Conservation (phyloP, 1,140 invertebrate species). For the Cecropterus lyciades region DNA sequence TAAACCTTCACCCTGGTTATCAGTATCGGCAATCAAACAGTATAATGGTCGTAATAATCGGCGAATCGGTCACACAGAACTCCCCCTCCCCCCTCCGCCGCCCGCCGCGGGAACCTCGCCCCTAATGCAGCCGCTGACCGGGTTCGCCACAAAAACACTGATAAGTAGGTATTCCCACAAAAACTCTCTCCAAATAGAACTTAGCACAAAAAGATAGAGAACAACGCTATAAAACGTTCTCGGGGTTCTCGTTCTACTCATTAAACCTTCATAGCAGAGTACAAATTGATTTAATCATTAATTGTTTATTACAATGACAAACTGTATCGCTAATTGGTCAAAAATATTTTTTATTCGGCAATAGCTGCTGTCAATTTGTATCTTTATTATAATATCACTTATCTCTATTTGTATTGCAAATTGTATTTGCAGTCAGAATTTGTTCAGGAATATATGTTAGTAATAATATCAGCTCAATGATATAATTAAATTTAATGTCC, state of each 20-base stretch:
- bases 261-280: too few relatives aligned
- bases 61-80: background rate
- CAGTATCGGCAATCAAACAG: background rate
- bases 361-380: too few relatives aligned
- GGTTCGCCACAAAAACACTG: background rate
- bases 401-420: too few relatives aligned
- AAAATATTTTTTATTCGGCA: too few relatives aligned
- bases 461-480: too few relatives aligned
- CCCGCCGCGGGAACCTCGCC: background rate
- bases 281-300: too few relatives aligned
- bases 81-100: background rate
- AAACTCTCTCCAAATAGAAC: background rate
- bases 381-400: too few relatives aligned
- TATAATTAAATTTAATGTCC: too few relatives aligned
- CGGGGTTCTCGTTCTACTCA: background rate
- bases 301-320: too few relatives aligned
- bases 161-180: background rate
- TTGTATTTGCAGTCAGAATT: too few relatives aligned
- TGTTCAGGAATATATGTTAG: too few relatives aligned
- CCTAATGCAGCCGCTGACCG: background rate
- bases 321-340: too few relatives aligned
- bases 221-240: background rate
- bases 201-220: background rate
- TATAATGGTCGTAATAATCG: background rate
- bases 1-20: background rate